phyloP scores from a whole-genome alignment of 2,113 vertebrate genomes.

The Fregetta grallaria region DNA sequence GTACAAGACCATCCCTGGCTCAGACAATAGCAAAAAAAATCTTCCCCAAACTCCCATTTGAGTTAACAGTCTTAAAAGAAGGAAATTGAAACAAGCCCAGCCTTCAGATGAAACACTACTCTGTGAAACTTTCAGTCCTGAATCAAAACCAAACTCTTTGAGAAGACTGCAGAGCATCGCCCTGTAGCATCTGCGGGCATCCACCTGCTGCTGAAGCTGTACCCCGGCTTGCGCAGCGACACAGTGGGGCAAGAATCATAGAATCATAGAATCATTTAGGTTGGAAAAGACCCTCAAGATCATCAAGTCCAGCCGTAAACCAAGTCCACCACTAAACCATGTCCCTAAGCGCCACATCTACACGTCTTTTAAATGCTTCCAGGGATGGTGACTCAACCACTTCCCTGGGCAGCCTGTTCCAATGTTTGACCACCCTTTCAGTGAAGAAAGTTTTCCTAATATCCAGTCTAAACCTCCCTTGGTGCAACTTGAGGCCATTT shows the following conservation, averaged over 20 bases:
- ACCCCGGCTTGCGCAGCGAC: neutral
- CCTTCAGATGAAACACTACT: neutral
- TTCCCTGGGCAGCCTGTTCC: neutral
- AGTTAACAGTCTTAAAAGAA: neutral
- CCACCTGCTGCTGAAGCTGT: neutral
- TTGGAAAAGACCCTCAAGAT: neutral
- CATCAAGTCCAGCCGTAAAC: neutral
- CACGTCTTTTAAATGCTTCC: neutral
- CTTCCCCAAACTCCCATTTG: neutral
- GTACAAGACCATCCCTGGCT: neutral
- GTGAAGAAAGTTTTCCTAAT: neutral
- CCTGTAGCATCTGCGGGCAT: fast-evolving
- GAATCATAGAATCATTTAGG: neutral
- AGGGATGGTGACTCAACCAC: neutral
- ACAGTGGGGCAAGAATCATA: neutral
- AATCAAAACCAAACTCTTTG: neutral
- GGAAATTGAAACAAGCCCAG: neutral
- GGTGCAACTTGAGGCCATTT: neutral
- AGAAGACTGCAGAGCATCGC: neutral
- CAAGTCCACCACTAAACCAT: neutral
- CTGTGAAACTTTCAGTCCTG: neutral
- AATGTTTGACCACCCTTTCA: fast-evolving
- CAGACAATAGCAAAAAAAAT: neutral
- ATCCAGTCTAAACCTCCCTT: neutral
- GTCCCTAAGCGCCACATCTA: neutral